Evolutionary conservation across 2,888 invertebrate genomes (phyloP).

Genomic region (Polia nebulosa): DNA sequence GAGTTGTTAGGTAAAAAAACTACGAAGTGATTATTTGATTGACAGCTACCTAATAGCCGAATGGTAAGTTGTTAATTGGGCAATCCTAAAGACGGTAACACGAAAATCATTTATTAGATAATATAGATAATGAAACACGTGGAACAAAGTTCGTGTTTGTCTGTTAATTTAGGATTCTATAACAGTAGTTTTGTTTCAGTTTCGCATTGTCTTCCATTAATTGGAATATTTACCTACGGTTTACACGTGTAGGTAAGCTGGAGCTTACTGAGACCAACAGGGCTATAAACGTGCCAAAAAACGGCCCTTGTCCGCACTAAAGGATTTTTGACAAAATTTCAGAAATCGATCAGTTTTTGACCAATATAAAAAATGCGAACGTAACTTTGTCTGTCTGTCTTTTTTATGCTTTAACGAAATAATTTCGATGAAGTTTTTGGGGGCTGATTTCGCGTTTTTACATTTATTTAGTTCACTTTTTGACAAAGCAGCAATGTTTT

Average conservation of each 20-base stretch:
- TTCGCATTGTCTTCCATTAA: neutral
- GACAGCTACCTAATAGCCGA: slow-evolving; percentile 6
- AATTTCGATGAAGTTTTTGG: too few species aligned
- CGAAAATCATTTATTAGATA: slow-evolving; percentile 10
- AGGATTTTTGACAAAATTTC: too few species aligned
- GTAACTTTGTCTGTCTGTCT: too few species aligned
- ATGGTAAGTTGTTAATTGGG: slow-evolving; percentile 27
- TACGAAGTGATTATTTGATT: slow-evolving; percentile 23
- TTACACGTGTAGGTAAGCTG: slow-evolving; percentile 1
- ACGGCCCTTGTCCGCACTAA: too few species aligned
- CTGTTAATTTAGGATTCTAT: slow-evolving; percentile 4
- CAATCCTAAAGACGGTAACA: slow-evolving; percentile 6
- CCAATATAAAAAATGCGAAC: too few species aligned
- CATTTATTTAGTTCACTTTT: too few species aligned
- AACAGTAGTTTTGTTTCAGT: slow-evolving; percentile 17
- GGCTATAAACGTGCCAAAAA: too few species aligned
- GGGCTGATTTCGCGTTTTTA: too few species aligned
- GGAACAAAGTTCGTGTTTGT: slow-evolving; percentile 8
- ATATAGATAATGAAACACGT: slow-evolving; percentile 2
- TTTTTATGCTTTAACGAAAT: too few species aligned
- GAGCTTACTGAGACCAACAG: too few species aligned
- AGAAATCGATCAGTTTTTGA: too few species aligned
- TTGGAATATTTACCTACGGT: neutral
- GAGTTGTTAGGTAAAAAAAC: neutral
- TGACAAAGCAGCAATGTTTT: too few species aligned